Evolutionary conservation across 1,140 invertebrate genomes (phyloP), one percentile per base, ranked within the genome.

Genomic region (Elysia chlorotica): DNA sequence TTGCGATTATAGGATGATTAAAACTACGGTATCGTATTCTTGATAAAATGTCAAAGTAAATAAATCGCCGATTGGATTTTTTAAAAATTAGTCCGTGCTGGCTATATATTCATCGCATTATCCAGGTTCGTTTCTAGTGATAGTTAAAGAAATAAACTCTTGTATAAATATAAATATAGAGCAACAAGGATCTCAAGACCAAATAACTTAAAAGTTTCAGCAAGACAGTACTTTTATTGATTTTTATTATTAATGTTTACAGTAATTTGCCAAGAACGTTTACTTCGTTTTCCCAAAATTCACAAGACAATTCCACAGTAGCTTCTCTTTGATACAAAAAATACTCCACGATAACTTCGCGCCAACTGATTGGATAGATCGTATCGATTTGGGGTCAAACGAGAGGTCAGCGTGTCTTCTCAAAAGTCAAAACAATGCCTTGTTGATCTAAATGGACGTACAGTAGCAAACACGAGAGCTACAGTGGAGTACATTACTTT

Each of bases 331-430:
- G 56, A 28, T n/a, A 14, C 19, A 10, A 19, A 25, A 59, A 2
- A 59, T 6, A 14, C 2, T 59, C 1, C n/a, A n/a, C 25, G 19
- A 5, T 2, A 25, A 23, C n/a, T 66, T 66, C 63, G 63, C 63
- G 63, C 63, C 63, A 66, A 66, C 2, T 41, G n/a, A 38, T 17
- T 28, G 33, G 35, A 36, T 41, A 66, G 53, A 48, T n/a, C 25
- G 4, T 25, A 28, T 41, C 38, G 63, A 66, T 48, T 6, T 63
- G 63, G 62, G 63, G 63, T 66, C 63, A 66, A 38, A 41, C 28
- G 63, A 19, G 63, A 66, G 63, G 63, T 66, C 63, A 66, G 63
- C 38, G 63, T 66, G 63, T 66, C 36, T 66, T 66, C 63, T 66
- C 63, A 66, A 66, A 66, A 66, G 21, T 48, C 10, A 48, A 10